These are phyloP conservation scores for Venusia cambrica DNA, from an alignment of 2,888 invertebrate species.

Conservation along the genomic window DNA sequence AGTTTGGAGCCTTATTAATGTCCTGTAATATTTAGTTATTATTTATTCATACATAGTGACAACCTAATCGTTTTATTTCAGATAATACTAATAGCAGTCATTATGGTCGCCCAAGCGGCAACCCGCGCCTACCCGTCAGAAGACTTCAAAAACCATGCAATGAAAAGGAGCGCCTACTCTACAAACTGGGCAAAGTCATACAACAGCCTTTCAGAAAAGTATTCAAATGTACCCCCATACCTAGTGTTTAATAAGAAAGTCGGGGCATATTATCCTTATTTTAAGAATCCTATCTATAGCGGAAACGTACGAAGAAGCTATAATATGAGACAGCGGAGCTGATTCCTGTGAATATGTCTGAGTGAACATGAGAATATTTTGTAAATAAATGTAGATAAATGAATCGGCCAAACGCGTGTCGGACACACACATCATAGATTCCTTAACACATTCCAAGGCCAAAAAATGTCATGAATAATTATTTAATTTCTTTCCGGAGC, in stretches of 20 bases:
- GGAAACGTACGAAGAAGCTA: constrained; percentile 42
- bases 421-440: no score
- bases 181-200: constrained; percentile 40
- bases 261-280: constrained; percentile 65
- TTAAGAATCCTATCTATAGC: constrained; percentile 42
- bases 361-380: no score
- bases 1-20: no score
- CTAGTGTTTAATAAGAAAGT: constrained; percentile 61
- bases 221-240: constrained; percentile 53
- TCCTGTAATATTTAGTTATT: no score
- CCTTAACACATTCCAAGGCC: no score
- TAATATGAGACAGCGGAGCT: constrained; percentile 15
- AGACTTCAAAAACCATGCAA: background rate
- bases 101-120: constrained; percentile 20
- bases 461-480: no score
- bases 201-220: constrained; percentile 16
- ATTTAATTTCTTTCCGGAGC: no score
- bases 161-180: constrained; percentile 38
- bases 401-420: no score
- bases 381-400: no score
- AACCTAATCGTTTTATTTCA: constrained; percentile 27
- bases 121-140: constrained; percentile 1
- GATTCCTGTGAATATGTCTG: no score
- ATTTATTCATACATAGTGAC: no score
- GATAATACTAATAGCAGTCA: constrained; percentile 34